Base-by-base conservation (phyloP, 2,113 vertebrate species). In the Crocuta crocuta region DNA sequence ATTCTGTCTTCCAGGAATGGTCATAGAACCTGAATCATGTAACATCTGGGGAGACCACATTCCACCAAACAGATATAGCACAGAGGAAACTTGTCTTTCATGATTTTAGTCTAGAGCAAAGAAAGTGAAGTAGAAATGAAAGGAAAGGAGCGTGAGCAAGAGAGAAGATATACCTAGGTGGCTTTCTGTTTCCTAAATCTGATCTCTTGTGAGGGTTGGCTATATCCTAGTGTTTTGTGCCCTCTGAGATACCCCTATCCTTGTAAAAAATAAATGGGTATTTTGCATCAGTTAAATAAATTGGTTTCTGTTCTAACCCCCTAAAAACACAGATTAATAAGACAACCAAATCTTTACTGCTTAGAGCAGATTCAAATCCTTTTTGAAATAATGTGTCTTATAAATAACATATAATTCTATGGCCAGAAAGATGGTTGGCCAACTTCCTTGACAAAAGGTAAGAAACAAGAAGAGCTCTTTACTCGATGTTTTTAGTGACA, bases 331-430 rank as follows among this genome's bases (percentile, higher is more conserved):
- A n/a, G n/a, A 17, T 78, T 70, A 74, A 82, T 63, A 80, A 66
- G 65, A 71, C 2, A 63, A 70, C 0, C 21, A 7, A 31, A 21
- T 53, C 26, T 71, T 70, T 70, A 87, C 50, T 65, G 15, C 55
- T 76, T 13, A 35, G 70, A 63, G 23, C 16, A 45, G 53, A 76
- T 21, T 86, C 50, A 76, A 35, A 89, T 70, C 0, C 53, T 89
- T 65, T n/a, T 53, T 31, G 78, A 92, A 73, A 76, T 28, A 84
- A 45, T 4, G 10, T n/a, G 45, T 28, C 65, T 97, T 78, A 78
- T 2, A 73, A 61, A 68, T 17, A 94, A 89, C 35, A 61, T 26
- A 70, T 12, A 16, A 48, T 65, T n/a, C 31, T 19, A 31, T 33
- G 81, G 12, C 79, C 50, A 79, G 35, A 83, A 87, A 63, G 63